phyloP scores from a whole-genome alignment of 2,113 vertebrate species.

The Oceanodroma tethys region DNA sequence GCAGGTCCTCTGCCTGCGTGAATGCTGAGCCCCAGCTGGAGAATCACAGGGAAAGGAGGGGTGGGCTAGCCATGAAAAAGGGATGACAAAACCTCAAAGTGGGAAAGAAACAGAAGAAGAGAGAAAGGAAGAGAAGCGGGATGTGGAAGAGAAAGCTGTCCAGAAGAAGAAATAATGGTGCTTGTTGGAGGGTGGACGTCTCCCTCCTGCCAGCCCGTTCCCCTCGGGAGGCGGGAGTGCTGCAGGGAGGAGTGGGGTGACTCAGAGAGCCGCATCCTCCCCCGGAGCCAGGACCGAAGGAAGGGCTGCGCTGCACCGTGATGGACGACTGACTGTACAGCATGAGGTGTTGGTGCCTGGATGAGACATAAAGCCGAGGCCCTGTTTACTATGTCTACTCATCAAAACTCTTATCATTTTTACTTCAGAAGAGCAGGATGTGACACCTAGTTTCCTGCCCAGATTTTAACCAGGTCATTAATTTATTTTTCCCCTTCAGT shows the following conservation, averaged over 20 bases:
- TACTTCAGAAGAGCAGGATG: background rate
- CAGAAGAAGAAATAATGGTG: background rate
- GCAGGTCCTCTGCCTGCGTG: background rate
- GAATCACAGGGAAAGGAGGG: background rate
- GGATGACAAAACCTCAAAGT: background rate
- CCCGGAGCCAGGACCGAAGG: background rate
- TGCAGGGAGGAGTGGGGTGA: background rate
- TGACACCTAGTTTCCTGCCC: background rate
- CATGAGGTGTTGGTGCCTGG: background rate
- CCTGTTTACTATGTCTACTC: background rate
- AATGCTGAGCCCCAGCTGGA: background rate
- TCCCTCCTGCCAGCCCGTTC: background rate
- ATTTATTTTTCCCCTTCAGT: background rate
- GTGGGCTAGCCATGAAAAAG: background rate
- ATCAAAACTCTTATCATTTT: background rate
- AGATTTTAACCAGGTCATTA: background rate
- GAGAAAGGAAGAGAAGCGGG: background rate
- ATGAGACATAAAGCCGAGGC: background rate
- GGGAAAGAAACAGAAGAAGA: background rate
- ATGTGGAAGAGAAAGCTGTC: background rate
- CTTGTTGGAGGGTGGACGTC: background rate
- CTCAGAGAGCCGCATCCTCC: rapidly evolving
- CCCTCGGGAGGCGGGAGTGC: rapidly evolving
- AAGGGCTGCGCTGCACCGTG: background rate
- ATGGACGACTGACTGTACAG: rapidly evolving